Evolutionary conservation across 2,888 invertebrate species (phyloP), one percentile per base, ranked within the genome.

Genomic region (Harpalus rufipes): DNA sequence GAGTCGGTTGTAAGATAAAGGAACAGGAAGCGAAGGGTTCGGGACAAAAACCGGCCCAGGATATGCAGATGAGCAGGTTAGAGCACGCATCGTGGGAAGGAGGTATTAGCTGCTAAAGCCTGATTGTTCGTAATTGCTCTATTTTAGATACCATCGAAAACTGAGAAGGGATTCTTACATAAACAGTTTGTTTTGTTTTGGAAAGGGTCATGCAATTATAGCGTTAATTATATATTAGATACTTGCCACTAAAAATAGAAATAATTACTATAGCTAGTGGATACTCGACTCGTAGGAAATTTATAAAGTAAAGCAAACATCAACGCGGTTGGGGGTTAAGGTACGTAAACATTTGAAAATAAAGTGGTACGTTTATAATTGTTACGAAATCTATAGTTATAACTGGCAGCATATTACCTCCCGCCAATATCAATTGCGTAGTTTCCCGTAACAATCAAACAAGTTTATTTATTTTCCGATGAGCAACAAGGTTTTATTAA

Each of bases 21-120:
- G 87, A 87, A 87, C 87, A 86, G 87, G 87, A 87, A 87, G 86
- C 81, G 85, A 84, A 74, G 65, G 74, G 85, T 80, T 86, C 85
- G 44, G 78, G 56, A 83, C 76, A 87, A 87, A 87, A 84, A 61
- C 61, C 74, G 81, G 85, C 86, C 86, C 87, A 85, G 72, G 86
- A 76, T 85, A 86, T 83, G 84, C 83, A 78, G 63, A 85, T 86
- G 82, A 85, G 56, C 61, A 81, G 44, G 51, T 61, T 51, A n/a
- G 44, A 63, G 76, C 78, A 81, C 81, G 79, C 78, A 85, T 78
- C 83, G 84, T 80, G 79, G 68, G 78, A 72, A 61, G 83, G 59
- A 58, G 78, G 56, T 58, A 32, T 44, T 76, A 16, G 68, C 25
- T 68, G n/a, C 21, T 12, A 25, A 39, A 25, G 68, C 14, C 3